Evolutionary conservation across 2,888 invertebrate genomes (phyloP).

Genomic region (Bellardia bayeri): DNA sequence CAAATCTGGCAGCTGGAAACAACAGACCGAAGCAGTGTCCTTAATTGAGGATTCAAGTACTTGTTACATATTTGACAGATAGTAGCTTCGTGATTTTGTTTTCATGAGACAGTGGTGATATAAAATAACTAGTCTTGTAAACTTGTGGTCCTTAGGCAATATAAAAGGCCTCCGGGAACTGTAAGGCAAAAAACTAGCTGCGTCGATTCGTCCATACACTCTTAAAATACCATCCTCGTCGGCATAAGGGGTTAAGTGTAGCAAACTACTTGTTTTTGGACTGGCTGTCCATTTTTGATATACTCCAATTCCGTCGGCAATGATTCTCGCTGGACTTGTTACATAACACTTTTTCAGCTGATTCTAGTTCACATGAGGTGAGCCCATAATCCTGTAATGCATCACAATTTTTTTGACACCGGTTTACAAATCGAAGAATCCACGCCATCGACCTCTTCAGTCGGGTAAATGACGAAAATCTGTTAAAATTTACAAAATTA

Average conservation of each 20-base stretch:
- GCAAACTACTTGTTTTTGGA: background rate
- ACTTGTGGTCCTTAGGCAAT: slow-evolving; percentile 60
- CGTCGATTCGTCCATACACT: slow-evolving; percentile 63
- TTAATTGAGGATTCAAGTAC: slow-evolving; percentile 59
- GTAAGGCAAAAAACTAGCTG: slow-evolving; percentile 63
- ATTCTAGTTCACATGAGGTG: slow-evolving; percentile 27
- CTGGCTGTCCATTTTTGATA: slow-evolving; percentile 21
- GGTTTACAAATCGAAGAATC: slow-evolving; percentile 2
- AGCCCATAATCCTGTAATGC: slow-evolving; percentile 32
- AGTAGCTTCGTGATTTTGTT: slow-evolving; percentile 65
- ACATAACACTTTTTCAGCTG: slow-evolving; percentile 3
- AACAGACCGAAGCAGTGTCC: slow-evolving; percentile 46
- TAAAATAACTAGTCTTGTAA: slow-evolving; percentile 53
- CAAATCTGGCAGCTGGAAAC: slow-evolving; percentile 52
- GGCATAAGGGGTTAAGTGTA: slow-evolving; percentile 15
- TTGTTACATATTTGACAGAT: slow-evolving; percentile 57
- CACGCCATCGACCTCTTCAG: background rate
- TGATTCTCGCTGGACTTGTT: slow-evolving; percentile 8
- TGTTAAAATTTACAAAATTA: slow-evolving; percentile 26
- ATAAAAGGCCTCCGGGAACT: slow-evolving; percentile 56
- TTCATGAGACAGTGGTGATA: slow-evolving; percentile 57
- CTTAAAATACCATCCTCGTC: slow-evolving; percentile 12
- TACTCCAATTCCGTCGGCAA: background rate
- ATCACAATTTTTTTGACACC: background rate
- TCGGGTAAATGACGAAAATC: slow-evolving; percentile 2